Evolutionary conservation across 2,797 vertebrate species (phyloP).

Genomic region (Petrocephalus sullivani): DNA sequence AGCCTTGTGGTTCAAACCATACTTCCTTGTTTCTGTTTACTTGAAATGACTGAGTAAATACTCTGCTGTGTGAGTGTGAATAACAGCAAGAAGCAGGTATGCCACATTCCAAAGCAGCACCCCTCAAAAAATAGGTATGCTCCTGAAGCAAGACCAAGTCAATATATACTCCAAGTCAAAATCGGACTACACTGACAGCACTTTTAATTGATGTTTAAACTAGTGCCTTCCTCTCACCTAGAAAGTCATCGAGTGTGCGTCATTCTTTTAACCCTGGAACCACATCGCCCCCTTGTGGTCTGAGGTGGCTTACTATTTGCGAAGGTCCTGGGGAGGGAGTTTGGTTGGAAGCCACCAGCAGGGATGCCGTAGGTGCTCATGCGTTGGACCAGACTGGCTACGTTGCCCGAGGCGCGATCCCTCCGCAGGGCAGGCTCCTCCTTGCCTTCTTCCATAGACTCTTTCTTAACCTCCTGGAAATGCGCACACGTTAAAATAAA

Average conservation of each 20-base stretch:
- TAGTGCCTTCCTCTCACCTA: neutral
- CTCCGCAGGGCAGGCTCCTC: conserved; percentile 63
- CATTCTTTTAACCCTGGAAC: neutral
- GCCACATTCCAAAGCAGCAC: neutral
- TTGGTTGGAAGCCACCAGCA: conserved; percentile 79
- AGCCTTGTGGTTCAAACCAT: neutral
- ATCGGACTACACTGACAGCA: neutral
- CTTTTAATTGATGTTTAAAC: neutral
- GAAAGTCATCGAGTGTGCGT: neutral
- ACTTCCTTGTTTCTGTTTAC: neutral
- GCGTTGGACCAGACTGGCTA: conserved; percentile 87
- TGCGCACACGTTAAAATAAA: neutral
- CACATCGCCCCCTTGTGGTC: neutral
- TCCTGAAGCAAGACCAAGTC: neutral
- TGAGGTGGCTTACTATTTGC: conserved; percentile 67
- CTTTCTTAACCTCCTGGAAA: conserved; percentile 79
- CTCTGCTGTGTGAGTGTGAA: neutral
- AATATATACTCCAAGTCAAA: neutral
- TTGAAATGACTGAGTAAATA: neutral
- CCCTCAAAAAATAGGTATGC: neutral
- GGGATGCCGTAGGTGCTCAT: conserved; percentile 88
- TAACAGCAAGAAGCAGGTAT: neutral
- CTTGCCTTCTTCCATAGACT: conserved; percentile 68
- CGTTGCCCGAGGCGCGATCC: conserved; percentile 76
- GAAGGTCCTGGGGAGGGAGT: conserved; percentile 61